Conservation (phyloP, 2,113 vertebrate species). For the Pygoscelis antarcticus region DNA sequence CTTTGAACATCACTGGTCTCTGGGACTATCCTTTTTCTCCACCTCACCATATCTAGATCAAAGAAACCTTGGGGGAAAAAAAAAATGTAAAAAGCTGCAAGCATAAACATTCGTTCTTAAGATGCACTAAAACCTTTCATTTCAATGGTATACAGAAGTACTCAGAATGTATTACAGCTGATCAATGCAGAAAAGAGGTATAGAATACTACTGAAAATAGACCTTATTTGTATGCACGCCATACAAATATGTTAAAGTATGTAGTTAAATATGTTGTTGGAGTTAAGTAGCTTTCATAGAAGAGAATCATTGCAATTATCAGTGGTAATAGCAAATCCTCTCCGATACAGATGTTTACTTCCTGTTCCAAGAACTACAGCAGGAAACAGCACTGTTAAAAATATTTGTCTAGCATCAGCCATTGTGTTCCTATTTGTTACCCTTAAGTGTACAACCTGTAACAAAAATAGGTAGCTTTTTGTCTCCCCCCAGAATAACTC, state of each 20-base stretch:
- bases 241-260: conserved; percentile 45
- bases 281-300: conserved; percentile 57
- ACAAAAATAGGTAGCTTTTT: not conserved
- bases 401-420: not conserved
- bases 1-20: not conserved
- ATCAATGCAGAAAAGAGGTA: conserved; percentile 42
- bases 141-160: conserved; percentile 16
- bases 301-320: conserved; percentile 56
- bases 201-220: conserved; percentile 53
- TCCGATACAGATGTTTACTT: conserved; percentile 43
- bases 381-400: conserved; percentile 32
- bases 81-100: not conserved
- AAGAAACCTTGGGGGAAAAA: not conserved
- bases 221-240: conserved; percentile 50
- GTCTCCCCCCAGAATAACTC: not conserved
- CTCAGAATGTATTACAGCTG: conserved; percentile 41
- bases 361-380: conserved; percentile 26
- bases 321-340: conserved; percentile 39
- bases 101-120: conserved; percentile 17
- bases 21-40: not conserved
- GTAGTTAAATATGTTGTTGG: conserved; percentile 49
- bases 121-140: conserved; percentile 41
- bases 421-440: not conserved
- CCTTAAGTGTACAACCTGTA: not conserved
- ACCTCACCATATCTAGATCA: not conserved